Conservation (phyloP, 37 sponge, comb jelly and placozoan species). For the Cliona cf. orientalis region DNA sequence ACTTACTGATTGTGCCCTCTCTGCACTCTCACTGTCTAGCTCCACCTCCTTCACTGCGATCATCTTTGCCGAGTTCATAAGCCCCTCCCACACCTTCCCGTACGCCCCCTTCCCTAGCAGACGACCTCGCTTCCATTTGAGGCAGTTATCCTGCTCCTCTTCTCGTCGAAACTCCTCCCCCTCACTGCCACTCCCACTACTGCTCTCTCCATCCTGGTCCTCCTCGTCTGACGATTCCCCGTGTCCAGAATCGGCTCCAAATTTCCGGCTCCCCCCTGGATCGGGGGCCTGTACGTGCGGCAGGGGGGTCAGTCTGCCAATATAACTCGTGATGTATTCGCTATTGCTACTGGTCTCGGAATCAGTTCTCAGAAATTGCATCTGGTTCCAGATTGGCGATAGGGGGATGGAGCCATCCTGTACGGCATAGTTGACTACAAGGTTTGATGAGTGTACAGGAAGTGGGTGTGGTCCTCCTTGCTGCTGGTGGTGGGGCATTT, state of each 20-base stretch:
- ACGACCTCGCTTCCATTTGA: conserved; percentile 84
- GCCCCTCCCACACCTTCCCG: conserved; percentile 87
- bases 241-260: conserved; percentile 16
- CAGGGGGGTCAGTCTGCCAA: conserved; percentile 29
- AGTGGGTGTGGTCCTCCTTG: not conserved
- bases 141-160: conserved; percentile 16
- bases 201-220: conserved; percentile 9
- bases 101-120: conserved; percentile 89
- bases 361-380: conserved; percentile 29
- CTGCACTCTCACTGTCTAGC: conserved; percentile 65
- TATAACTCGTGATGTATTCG: conserved; percentile 65
- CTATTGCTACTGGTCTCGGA: conserved; percentile 40
- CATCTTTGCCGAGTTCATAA: conserved; percentile 74
- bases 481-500: not conserved
- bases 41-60: conserved; percentile 94
- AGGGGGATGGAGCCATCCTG: conserved; percentile 32
- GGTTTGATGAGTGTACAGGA: conserved; percentile 27
- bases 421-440: conserved; percentile 49
- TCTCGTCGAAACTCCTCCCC: conserved; percentile 17
- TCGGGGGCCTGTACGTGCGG: conserved; percentile 1
- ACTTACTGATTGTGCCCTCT: conserved; percentile 79
- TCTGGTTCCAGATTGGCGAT: conserved; percentile 76
- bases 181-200: conserved; percentile 22
- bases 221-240: conserved; percentile 32
- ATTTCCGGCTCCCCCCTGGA: not conserved